Evolutionary conservation across 2,797 vertebrate genomes (phyloP), one percentile per base, ranked within the genome.

Genomic region (Trachops cirrhosus): DNA sequence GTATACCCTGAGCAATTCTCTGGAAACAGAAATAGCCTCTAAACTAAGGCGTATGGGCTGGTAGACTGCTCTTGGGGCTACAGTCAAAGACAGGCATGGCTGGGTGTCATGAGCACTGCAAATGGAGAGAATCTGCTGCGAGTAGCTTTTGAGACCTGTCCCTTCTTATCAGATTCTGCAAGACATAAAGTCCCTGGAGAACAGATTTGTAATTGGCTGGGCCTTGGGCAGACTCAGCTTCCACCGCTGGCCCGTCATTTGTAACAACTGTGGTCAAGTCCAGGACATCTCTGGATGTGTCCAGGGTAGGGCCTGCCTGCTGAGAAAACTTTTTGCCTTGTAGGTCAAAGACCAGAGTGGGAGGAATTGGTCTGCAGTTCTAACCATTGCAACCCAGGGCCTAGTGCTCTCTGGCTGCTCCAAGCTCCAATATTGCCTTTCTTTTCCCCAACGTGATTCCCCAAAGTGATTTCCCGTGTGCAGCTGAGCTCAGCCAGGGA

Each of bases 301-400:
- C 67, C 46, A 74, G 80, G 64, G 67, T 41, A 90, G 44, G 52
- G 70, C 29, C 44, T 64, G 9, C n/a, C 75, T 89, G 37, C 57
- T 89, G 57, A 79, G 93, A 93, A 94, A 93, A 94, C 19, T 2
- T 92, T 88, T 57, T 97, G 91, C 32, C 19, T 22, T 71, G 67
- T 74, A 59, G 37, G 90, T 64, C 59, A 68, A 91, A 91, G 52
- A 54, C 15, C 12, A 92, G 70, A 52, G 29, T 91, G 48, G 93
- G 39, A 96, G 70, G 86, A 91, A 84, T 26, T 6, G 41, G 29
- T 50, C n/a, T 83, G 52, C 11, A 86, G 39, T 91, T 97, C 59
- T 22, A 57, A 62, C 11, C 19, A 90, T 85, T 67, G 39, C 57
- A 92, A 16, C 10, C 37, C 59, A 80, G 71, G 29, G 41, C 19